A percentile compares a stretch with the other conserved stretches of the same genome.
Evolutionary conservation across 2,797 vertebrate genomes (phyloP).

Genomic region (Enteromius thamalakanensis): DNA sequence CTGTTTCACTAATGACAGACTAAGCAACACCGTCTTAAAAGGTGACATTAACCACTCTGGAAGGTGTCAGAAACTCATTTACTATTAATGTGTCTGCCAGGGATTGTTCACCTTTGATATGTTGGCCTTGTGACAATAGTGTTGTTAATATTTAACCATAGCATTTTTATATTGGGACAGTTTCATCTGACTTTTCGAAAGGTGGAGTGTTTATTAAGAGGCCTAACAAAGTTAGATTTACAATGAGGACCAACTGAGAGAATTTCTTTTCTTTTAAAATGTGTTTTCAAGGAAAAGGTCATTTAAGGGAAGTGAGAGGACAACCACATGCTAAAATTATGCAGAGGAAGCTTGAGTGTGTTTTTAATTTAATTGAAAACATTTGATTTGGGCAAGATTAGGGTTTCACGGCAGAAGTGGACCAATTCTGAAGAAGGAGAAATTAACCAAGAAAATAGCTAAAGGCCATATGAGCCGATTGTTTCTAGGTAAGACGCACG

Average conservation of each 20-base stretch:
- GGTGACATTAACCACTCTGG: constrained; percentile 1
- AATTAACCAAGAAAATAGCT: not conserved
- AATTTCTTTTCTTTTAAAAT: constrained; percentile 3
- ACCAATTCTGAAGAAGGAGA: not conserved
- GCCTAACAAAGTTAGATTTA: not conserved
- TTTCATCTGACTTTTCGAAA: not conserved
- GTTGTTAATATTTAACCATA: constrained; percentile 41
- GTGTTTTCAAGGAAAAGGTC: constrained; percentile 51
- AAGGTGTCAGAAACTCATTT: constrained; percentile 25
- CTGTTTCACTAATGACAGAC: not conserved
- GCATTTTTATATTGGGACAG: not conserved
- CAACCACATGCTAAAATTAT: constrained; percentile 44
- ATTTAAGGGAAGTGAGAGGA: constrained; percentile 39
- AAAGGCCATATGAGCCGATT: not conserved
- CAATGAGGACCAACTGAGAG: not conserved
- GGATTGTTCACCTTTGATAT: constrained; percentile 38
- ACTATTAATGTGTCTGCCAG: constrained; percentile 20
- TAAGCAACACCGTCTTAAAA: constrained; percentile 4
- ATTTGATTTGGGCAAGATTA: not conserved
- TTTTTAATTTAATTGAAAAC: constrained; percentile 22
- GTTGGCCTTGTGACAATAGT: constrained; percentile 6
- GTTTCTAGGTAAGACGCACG: not conserved
- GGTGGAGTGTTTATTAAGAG: not conserved
- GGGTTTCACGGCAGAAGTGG: not conserved
- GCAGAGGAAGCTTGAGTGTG: constrained; percentile 9